Conservation (phyloP, 30 jellyfish, hydroid and myxozoan genomes). For the Aurelia coerulea region DNA sequence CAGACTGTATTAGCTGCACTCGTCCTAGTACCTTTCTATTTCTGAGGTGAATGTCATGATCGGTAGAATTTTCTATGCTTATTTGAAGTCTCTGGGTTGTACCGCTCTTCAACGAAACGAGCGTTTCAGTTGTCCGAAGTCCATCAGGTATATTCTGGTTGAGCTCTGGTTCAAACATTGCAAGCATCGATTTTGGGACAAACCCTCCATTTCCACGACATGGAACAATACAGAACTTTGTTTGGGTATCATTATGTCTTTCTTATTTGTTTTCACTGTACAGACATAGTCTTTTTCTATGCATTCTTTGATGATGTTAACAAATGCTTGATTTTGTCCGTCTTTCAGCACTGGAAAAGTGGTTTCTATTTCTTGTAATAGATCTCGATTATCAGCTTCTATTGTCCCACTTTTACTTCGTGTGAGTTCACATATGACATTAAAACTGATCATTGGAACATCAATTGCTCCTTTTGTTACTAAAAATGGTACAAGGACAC, state of each 20-base stretch:
- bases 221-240: too few relatives aligned
- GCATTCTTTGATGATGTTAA: background rate
- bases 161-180: slow-evolving; percentile 11
- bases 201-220: background rate
- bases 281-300: background rate
- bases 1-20: background rate
- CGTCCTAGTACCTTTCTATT: slow-evolving; percentile 6
- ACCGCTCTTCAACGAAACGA: too few relatives aligned
- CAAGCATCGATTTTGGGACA: background rate
- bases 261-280: background rate
- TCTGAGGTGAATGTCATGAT: background rate
- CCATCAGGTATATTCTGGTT: background rate
- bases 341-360: slow-evolving; percentile 1
- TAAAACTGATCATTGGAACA: too few relatives aligned
- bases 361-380: background rate
- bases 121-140: background rate
- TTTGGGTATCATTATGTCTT: background rate
- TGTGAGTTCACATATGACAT: too few relatives aligned
- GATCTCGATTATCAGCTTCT: background rate
- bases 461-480: too few relatives aligned
- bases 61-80: too few relatives aligned
- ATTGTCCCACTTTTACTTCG: too few relatives aligned
- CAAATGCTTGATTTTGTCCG: background rate
- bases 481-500: too few relatives aligned
- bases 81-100: too few relatives aligned